These are phyloP conservation scores for Drosophila neutralis DNA, from an alignment of 2,888 invertebrate genomes.

Conservation along the genomic window DNA sequence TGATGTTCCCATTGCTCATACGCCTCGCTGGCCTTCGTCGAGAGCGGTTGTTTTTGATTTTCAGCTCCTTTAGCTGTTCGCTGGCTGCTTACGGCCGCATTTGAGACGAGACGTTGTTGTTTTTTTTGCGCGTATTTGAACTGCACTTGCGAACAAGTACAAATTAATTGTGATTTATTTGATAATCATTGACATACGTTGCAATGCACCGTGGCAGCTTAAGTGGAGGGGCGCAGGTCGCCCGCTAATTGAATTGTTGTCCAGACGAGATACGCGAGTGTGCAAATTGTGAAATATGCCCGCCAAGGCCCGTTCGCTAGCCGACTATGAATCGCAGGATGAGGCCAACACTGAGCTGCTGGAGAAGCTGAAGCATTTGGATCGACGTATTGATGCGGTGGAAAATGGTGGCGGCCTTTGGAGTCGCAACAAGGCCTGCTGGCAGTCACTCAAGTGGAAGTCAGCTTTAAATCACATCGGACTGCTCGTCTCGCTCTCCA, in stretches of 20 bases:
- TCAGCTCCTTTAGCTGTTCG: constrained; percentile 11
- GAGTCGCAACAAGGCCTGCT: constrained; percentile 82
- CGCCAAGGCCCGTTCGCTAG: constrained; percentile 46
- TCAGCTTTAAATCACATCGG: constrained; percentile 90
- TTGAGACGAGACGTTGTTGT: constrained; percentile 12
- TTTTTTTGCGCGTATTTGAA: constrained; percentile 50
- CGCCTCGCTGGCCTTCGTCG: constrained; percentile 77
- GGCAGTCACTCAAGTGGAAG: constrained; percentile 87
- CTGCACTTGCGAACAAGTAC: constrained; percentile 1
- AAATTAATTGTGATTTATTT: constrained; percentile 11
- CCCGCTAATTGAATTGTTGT: constrained; percentile 35
- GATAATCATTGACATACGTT: background rate
- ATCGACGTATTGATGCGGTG: constrained; percentile 80
- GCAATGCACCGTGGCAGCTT: constrained; percentile 32
- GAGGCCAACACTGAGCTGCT: constrained; percentile 84
- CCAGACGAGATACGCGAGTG: background rate
- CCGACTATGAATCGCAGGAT: constrained; percentile 82
- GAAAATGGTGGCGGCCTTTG: constrained; percentile 83
- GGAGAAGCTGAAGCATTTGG: constrained; percentile 84
- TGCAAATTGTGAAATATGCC: constrained; percentile 44
- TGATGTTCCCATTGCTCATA: constrained; percentile 64
- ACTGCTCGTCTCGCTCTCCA: constrained; percentile 90
- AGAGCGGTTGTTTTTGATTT: constrained; percentile 63
- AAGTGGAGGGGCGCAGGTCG: constrained; percentile 36
- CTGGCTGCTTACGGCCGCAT: constrained; percentile 13